phyloP scores from a whole-genome alignment of 1,140 invertebrate genomes.

The Monomorium pharaonis region DNA sequence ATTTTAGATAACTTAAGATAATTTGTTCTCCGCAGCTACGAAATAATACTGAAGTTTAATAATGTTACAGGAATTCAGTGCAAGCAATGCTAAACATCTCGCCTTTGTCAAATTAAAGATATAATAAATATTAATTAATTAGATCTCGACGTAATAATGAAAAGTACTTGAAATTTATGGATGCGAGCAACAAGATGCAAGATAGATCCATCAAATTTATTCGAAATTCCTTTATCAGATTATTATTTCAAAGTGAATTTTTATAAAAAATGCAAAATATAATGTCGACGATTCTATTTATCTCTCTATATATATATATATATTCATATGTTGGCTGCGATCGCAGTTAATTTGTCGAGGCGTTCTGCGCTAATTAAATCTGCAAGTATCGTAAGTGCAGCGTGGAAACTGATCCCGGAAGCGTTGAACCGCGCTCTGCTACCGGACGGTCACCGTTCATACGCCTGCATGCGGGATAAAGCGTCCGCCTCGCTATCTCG shows the following conservation, averaged over 20 bases:
- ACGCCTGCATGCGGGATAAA: neutral
- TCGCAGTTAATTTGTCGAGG: neutral
- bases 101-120: neutral
- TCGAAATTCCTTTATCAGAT: neutral
- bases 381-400: neutral
- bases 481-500: neutral
- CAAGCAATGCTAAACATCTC: neutral
- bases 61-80: neutral
- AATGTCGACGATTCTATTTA: too few relatives aligned
- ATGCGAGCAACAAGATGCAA: neutral
- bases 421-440: neutral
- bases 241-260: neutral
- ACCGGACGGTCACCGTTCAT: neutral
- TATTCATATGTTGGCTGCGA: too few relatives aligned
- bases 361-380: constrained; percentile 19
- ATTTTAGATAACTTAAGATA: constrained; percentile 21
- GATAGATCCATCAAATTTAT: neutral
- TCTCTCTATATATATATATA: too few relatives aligned
- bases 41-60: neutral
- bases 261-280: neutral
- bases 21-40: constrained; percentile 1
- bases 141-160: neutral
- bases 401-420: constrained; percentile 21
- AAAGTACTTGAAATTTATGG: neutral
- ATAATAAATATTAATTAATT: constrained; percentile 11